A percentile compares a stretch with the other conserved stretches of the same genome.
Conservation (phyloP, 2,797 vertebrate species). For the Urosaurus nigricauda region DNA sequence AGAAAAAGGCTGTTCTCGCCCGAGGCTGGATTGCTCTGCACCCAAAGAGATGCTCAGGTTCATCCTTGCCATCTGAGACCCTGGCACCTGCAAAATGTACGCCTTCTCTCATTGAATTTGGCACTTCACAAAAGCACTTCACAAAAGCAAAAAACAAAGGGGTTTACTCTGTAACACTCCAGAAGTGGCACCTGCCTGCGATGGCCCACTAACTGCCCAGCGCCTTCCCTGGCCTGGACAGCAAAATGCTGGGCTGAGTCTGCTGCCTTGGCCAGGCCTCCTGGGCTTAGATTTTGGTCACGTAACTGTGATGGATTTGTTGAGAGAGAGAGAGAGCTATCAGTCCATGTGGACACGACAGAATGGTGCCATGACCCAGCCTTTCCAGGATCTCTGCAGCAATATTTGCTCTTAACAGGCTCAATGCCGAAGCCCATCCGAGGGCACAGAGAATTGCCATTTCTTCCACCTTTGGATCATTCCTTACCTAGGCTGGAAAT, state of each 20-base stretch:
- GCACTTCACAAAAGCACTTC: neutral
- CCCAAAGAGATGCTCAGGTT: neutral
- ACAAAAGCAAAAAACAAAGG: too few relatives aligned
- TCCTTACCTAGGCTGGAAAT: neutral
- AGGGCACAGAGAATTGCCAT: neutral
- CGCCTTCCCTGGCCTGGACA: neutral
- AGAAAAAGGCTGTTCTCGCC: neutral
- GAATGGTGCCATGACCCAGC: neutral
- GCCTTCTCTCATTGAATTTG: neutral
- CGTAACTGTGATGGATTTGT: neutral
- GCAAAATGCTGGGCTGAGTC: neutral
- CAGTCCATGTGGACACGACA: neutral
- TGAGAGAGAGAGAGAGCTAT: neutral
- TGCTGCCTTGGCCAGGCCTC: neutral
- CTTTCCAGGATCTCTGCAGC: neutral
- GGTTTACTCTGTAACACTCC: too few relatives aligned
- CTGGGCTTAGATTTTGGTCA: neutral
- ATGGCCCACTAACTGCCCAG: neutral
- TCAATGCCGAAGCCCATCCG: neutral
- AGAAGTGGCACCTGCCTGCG: neutral
- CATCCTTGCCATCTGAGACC: neutral
- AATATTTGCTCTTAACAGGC: neutral
- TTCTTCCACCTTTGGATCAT: too few relatives aligned
- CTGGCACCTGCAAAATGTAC: neutral
- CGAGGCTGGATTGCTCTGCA: neutral